Base-by-base conservation (phyloP, 2,113 vertebrate species). In the Xenopus borealis region DNA sequence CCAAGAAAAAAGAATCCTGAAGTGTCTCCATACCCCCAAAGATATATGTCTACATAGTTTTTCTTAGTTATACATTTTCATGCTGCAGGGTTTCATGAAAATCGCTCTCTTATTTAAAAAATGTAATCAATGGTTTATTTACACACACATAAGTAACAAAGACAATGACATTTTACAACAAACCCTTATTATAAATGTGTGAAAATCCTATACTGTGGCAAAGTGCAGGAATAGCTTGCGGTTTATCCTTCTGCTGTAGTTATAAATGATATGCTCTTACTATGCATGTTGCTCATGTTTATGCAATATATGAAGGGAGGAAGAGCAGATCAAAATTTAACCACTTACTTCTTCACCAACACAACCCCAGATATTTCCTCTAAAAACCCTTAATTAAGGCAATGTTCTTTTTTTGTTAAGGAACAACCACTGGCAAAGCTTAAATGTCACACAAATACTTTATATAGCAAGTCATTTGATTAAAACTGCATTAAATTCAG, bases 251-350 rank as follows among this genome's bases (percentile, higher is more conserved):
- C 53, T 2, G 7, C 14, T 40, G 78, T 71, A 72, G 67, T 78
- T 75, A 68, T 80, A 75, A 19, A 3, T 78, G 70, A 50, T 12
- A 12, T 18, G 27, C 83, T 79, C 81, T 84, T 85, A 87, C 86
- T 89, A 69, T 87, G 83, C 72, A 78, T 82, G 78, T 83, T 12
- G 55, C 79, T 88, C 81, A 82, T 88, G 81, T 84, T 86, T 85
- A 88, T 82, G 75, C 82, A 86, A 86, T 18, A 58, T 45, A 58
- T 4, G 53, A 40, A 20, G 66, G 58, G 10, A 44, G 12, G 57
- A 9, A 8, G 58, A 64, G 78, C 81, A 77, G 81, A 78, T 62
- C 76, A 78, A 67, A 82, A 79, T 81, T 82, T 72, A 85, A 79
- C 79, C 76, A 73, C 76, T 53, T 79, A 82, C 69, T 86, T 87